Evolutionary conservation across 2,797 vertebrate species (phyloP).

Genomic region (Scomberomorus guttatus): DNA sequence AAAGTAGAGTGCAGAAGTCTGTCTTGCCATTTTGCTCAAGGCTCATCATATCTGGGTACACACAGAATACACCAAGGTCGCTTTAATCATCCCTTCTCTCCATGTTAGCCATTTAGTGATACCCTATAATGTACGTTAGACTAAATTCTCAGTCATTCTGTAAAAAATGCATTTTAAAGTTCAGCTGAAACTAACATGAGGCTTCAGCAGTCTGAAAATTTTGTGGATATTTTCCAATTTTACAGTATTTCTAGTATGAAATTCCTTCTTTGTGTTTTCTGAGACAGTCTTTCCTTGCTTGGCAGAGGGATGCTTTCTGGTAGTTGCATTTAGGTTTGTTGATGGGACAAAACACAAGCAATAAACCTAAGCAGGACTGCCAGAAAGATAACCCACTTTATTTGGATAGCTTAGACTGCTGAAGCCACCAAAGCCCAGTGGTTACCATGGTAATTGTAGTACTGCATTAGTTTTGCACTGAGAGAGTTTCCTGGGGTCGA

Average conservation of each 20-base stretch:
- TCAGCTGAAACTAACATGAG: background rate
- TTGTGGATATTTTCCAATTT: too few relatives aligned
- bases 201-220: too few relatives aligned
- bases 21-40: background rate
- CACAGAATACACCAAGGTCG: too few relatives aligned
- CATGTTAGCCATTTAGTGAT: background rate
- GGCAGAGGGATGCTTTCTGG: background rate
- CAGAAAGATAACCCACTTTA: conserved; percentile 6
- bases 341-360: background rate
- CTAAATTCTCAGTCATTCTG: background rate
- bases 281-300: background rate
- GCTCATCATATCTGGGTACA: too few relatives aligned
- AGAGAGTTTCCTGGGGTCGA: background rate
- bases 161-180: background rate
- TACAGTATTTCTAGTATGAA: too few relatives aligned
- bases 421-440: background rate
- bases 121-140: background rate
- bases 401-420: background rate
- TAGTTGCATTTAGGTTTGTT: background rate
- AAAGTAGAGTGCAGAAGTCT: background rate
- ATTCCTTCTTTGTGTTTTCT: too few relatives aligned
- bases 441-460: conserved; percentile 18
- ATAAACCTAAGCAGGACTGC: background rate
- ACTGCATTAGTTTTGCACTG: background rate
- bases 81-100: background rate